Evolutionary conservation across 2,888 invertebrate species (phyloP).

Genomic region (Ormyrus rosae): DNA sequence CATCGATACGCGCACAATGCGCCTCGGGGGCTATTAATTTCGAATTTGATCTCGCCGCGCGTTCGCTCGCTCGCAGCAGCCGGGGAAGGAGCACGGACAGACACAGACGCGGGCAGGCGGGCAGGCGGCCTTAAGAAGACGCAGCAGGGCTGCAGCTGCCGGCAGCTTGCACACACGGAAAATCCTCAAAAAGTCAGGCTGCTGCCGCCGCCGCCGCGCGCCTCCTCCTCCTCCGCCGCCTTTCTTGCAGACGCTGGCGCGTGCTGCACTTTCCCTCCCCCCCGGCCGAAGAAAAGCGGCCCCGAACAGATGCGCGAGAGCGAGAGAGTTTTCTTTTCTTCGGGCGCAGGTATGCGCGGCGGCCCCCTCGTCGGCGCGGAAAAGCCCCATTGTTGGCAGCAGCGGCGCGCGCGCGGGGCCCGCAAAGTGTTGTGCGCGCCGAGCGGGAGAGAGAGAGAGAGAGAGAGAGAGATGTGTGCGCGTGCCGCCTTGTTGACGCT

Average conservation of each 20-base stretch:
- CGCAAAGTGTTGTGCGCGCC: constrained; percentile 8
- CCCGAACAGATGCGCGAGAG: constrained; percentile 24
- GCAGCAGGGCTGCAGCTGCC: constrained; percentile 19
- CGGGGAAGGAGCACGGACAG: constrained; percentile 6
- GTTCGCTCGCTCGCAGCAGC: background rate
- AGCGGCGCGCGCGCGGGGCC: background rate
- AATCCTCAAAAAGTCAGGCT: constrained; percentile 45
- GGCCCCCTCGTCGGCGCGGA: background rate
- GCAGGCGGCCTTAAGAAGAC: background rate
- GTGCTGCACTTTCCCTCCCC: constrained; percentile 37
- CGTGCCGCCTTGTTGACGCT: constrained; percentile 9
- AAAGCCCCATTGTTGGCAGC: background rate
- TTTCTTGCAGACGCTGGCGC: constrained; percentile 1
- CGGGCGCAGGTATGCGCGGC: background rate
- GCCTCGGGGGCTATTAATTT: constrained; percentile 43
- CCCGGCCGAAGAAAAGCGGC: constrained; percentile 39
- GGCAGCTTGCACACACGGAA: constrained; percentile 12
- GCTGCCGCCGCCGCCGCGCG: constrained; percentile 21
- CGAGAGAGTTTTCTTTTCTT: constrained; percentile 27
- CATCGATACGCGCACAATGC: background rate
- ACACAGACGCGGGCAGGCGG: background rate
- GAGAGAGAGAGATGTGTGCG: background rate
- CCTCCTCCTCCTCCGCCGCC: background rate
- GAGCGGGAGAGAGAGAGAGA: background rate
- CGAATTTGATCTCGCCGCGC: constrained; percentile 33